Conservation (phyloP, 2,888 invertebrate genomes). For the Adelphocoris suturalis region DNA sequence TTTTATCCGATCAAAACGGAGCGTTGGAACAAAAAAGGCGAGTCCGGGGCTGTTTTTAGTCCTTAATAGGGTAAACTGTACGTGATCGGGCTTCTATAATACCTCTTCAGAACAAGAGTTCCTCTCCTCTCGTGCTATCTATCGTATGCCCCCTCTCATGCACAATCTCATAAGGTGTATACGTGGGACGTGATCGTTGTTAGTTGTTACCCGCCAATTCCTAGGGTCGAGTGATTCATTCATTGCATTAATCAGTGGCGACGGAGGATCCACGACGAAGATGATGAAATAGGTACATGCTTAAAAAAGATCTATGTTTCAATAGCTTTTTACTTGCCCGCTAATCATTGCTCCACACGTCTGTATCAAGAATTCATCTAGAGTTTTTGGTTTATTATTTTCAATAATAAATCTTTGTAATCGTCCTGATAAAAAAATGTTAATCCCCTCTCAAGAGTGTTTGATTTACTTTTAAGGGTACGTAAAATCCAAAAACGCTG, state of each 20-base stretch:
- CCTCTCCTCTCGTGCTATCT: background rate
- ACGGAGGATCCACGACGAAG: background rate
- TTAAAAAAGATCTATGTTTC: too few relatives aligned
- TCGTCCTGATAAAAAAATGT: too few relatives aligned
- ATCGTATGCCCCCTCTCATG: background rate
- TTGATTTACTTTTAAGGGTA: too few relatives aligned
- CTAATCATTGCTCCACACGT: too few relatives aligned
- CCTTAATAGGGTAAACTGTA: conserved; percentile 51
- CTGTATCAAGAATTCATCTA: too few relatives aligned
- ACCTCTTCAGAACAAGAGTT: background rate
- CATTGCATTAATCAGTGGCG: background rate
- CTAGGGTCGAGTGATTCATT: background rate
- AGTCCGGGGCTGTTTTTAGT: conserved; percentile 44
- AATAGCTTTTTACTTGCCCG: too few relatives aligned
- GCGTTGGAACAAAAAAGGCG: conserved; percentile 5
- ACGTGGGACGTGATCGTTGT: conserved; percentile 38
- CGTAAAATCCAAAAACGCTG: too few relatives aligned
- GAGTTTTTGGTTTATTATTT: too few relatives aligned
- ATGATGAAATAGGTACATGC: background rate
- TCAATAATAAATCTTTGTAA: too few relatives aligned
- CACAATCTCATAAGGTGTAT: conserved; percentile 16
- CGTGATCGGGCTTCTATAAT: conserved; percentile 51
- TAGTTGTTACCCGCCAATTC: background rate
- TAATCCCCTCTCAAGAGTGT: too few relatives aligned
- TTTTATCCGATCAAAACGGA: conserved; percentile 18